phyloP scores from a whole-genome alignment of 2,113 vertebrate species.

The Pontoporia blainvillei region DNA sequence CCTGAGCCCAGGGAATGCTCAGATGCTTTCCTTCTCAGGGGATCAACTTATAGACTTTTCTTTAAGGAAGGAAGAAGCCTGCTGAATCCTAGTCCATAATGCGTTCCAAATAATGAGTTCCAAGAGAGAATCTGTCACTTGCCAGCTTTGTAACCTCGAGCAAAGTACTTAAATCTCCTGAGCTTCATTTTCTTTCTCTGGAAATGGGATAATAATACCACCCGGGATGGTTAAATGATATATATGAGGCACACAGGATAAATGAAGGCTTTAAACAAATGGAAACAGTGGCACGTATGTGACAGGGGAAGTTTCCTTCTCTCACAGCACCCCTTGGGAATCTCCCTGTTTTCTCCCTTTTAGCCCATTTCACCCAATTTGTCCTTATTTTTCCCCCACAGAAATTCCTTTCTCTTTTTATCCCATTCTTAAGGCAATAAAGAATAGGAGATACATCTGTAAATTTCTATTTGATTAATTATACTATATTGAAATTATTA shows the following conservation, averaged over 20 bases:
- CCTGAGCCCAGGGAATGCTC: neutral
- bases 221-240: neutral
- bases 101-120: neutral
- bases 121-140: neutral
- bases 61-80: neutral
- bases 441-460: neutral
- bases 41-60: neutral
- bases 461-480: neutral
- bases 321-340: neutral
- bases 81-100: neutral
- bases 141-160: neutral
- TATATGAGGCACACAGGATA: neutral
- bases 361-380: neutral
- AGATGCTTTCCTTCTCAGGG: neutral
- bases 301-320: neutral
- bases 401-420: neutral
- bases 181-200: neutral
- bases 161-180: neutral
- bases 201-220: neutral
- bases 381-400: neutral
- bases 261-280: neutral
- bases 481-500: neutral
- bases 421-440: neutral
- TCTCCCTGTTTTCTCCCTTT: neutral
- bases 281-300: accelerated